Base-by-base conservation (phyloP, 53 echinoderm and acorn worm species). In the Temnopleurus reevesii region DNA sequence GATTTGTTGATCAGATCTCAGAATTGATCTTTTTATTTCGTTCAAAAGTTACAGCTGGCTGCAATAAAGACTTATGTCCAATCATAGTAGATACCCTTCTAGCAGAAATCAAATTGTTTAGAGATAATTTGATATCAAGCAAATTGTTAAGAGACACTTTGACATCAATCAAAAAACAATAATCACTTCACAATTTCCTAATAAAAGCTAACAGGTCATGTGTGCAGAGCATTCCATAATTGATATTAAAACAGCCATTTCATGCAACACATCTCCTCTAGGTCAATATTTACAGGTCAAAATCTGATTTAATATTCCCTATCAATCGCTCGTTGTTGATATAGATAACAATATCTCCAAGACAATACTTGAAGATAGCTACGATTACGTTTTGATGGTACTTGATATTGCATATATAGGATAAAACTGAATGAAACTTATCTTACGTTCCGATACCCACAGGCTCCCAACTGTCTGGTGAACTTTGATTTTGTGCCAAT, bases 231-330 rank as follows among this genome's bases (percentile, higher is more conserved):
- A 60, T 23, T 55, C 18, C 26, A 58, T 71, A n/a, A 41, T 41
- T 9, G n/a, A 41, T 43, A 27, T 19, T 43, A 38, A 19, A 71
- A 71, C 41, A 41, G 41, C 41, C 41, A 4, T 41, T 21, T 9
- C 18, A 71, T 9, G 2, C 41, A 71, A 65, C 18, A 36, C 4
- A 38, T 21, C 41, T 38, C 41, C 71, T 33, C 34, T 17, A 6
- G 7, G 71, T 71, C 19, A 71, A 71, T 71, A 71, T 71, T 71
- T 38, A 41, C 71, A 71, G 71, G 71, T 71, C 71, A 71, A 71
- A n/a, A 21, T 71, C 71, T 71, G 41, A 38, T 71, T 35, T 21
- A 71, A 36, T 8, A 71, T 1, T 71, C 41, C 18, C 9, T 8
- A 71, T 71, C 71, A 38, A 71, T 38, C 23, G 8, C 41, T 41